These are phyloP conservation scores for Athalia rosae DNA, from an alignment of 2,888 invertebrate species.

Conservation along the genomic window DNA sequence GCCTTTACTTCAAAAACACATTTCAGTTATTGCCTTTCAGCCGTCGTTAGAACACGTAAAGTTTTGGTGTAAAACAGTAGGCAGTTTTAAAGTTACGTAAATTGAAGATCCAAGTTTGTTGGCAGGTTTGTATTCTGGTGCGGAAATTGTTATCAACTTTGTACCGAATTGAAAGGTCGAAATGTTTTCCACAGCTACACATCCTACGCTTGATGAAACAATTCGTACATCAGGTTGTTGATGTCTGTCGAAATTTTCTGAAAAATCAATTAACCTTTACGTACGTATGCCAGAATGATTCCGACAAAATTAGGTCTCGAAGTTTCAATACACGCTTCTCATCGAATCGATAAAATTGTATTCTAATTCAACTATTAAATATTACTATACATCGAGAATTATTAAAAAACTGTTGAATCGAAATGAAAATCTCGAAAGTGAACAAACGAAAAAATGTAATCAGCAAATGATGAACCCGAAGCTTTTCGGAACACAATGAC, in stretches of 20 bases:
- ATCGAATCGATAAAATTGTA: no score
- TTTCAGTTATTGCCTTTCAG: not conserved
- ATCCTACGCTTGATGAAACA: not conserved
- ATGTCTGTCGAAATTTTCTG: no score
- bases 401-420: not conserved
- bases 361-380: no score
- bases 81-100: conserved; percentile 28
- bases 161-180: not conserved
- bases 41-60: not conserved
- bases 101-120: conserved; percentile 19
- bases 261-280: no score
- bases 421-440: not conserved
- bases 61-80: conserved; percentile 22
- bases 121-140: not conserved
- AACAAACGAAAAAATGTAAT: not conserved
- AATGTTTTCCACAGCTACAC: not conserved
- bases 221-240: no score
- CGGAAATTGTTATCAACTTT: not conserved
- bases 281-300: no score
- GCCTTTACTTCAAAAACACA: conserved; percentile 18
- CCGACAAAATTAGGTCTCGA: no score
- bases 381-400: no score
- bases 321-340: no score
- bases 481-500: conserved; percentile 51
- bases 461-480: not conserved